Evolutionary conservation across 2,888 invertebrate genomes (phyloP).

Genomic region (Frankliniella intonsa): DNA sequence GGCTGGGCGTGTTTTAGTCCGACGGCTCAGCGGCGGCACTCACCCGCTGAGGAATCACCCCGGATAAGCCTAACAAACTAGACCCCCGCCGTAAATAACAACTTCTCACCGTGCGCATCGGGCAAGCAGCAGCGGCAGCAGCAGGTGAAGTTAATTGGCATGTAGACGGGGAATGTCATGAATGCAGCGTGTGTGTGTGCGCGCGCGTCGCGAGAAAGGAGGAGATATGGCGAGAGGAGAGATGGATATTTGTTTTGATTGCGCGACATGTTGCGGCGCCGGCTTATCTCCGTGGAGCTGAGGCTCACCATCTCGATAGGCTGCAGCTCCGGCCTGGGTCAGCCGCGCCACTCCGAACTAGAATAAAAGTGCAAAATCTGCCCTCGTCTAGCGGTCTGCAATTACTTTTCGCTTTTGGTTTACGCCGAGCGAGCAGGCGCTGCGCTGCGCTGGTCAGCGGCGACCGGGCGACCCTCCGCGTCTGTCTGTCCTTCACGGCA

Average conservation of each 20-base stretch:
- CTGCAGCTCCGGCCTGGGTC: neutral
- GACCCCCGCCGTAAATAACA: neutral
- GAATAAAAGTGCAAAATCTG: too few species aligned
- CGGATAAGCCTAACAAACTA: neutral
- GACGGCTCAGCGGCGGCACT: neutral
- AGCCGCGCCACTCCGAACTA: neutral
- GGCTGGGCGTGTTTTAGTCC: neutral
- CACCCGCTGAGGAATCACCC: neutral
- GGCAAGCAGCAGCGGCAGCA: neutral
- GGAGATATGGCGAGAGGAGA: neutral
- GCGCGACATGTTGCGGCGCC: neutral
- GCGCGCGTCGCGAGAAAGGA: neutral
- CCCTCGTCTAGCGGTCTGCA: neutral
- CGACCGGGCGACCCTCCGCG: too few species aligned
- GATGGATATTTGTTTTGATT: constrained; percentile 4
- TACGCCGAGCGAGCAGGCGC: too few species aligned
- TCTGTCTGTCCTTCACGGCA: too few species aligned
- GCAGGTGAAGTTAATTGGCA: neutral
- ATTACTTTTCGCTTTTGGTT: too few species aligned
- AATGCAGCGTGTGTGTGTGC: neutral
- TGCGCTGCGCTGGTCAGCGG: too few species aligned
- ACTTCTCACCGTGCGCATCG: too few species aligned
- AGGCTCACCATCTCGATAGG: neutral
- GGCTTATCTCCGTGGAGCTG: neutral
- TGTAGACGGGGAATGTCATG: neutral